Percentiles rank a stretch among this genome's conserved stretches.
Evolutionary conservation across 2,888 invertebrate genomes (phyloP).

Genomic region (Apoderus coryli): DNA sequence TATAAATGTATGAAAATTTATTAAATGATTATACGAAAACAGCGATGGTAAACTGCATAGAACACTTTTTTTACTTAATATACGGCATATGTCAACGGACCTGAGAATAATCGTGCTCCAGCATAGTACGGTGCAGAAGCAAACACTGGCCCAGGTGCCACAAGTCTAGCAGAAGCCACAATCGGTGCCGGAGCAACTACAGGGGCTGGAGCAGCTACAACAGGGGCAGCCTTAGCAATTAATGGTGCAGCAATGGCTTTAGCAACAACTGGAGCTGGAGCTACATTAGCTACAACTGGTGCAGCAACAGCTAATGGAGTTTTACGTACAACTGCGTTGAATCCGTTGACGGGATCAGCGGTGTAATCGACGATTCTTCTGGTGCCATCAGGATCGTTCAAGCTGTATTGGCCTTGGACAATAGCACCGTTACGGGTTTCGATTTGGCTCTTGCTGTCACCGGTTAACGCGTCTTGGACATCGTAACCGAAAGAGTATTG

Average conservation of each 20-base stretch:
- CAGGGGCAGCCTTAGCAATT: slow-evolving; percentile 18
- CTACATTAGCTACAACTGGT: slow-evolving; percentile 17
- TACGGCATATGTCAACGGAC: too few relatives aligned
- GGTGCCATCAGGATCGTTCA: slow-evolving; percentile 49
- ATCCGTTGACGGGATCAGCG: slow-evolving; percentile 50
- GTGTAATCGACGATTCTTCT: slow-evolving; percentile 48
- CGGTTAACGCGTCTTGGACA: slow-evolving; percentile 50
- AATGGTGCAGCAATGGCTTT: slow-evolving; percentile 25
- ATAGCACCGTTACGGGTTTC: slow-evolving; percentile 44
- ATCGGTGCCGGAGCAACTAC: slow-evolving; percentile 14
- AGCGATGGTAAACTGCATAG: too few relatives aligned
- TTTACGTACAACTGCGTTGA: slow-evolving; percentile 52
- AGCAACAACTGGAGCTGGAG: slow-evolving; percentile 24
- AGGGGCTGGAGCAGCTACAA: slow-evolving; percentile 13
- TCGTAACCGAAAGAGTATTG: slow-evolving; percentile 56
- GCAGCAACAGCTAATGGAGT: slow-evolving; percentile 37
- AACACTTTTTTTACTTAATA: too few relatives aligned
- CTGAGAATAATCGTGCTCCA: too few relatives aligned
- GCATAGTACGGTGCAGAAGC: too few relatives aligned
- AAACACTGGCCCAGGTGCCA: slow-evolving; percentile 9
- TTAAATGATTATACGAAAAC: too few relatives aligned
- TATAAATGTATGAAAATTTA: too few relatives aligned
- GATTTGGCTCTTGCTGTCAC: slow-evolving; percentile 40
- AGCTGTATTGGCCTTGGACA: slow-evolving; percentile 47
- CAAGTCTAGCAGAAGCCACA: slow-evolving; percentile 16